Evolutionary conservation across 1,140 invertebrate species (phyloP).

Genomic region (Eciton burchellii): DNA sequence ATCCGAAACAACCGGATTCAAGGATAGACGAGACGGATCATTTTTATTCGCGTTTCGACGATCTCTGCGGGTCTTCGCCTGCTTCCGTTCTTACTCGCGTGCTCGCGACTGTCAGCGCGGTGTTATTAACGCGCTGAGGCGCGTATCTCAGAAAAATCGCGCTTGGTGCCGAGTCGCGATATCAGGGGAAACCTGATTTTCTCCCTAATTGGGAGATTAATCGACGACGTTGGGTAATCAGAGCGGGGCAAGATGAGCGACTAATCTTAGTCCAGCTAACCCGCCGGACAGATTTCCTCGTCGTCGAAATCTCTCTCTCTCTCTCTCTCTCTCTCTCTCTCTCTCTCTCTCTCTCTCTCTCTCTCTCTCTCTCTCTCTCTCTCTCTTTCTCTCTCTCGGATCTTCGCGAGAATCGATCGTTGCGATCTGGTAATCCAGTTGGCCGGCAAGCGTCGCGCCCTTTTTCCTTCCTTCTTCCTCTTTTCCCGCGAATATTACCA

Average conservation of each 20-base stretch:
- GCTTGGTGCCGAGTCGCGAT: neutral
- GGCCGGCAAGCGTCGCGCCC: neutral
- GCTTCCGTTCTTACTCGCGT: constrained; percentile 27
- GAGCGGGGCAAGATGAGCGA: constrained; percentile 41
- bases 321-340: too few species aligned
- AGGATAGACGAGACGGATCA: constrained; percentile 4
- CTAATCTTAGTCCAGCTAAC: neutral
- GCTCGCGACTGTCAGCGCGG: neutral
- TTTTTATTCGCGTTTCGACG: neutral
- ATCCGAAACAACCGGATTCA: constrained; percentile 2
- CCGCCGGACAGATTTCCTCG: neutral
- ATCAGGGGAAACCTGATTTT: constrained; percentile 21
- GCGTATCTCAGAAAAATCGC: constrained; percentile 5
- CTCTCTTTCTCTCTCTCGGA: too few species aligned
- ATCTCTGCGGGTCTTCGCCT: neutral
- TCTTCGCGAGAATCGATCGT: constrained; percentile 1
- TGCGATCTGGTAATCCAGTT: neutral
- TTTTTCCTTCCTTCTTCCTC: neutral
- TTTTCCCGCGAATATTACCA: constrained; percentile 5
- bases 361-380: too few species aligned
- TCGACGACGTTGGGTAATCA: constrained; percentile 26
- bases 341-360: too few species aligned
- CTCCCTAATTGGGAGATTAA: constrained; percentile 36
- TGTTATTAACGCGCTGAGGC: too few species aligned
- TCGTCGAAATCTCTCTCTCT: too few species aligned